Base-by-base conservation (phyloP, 2,113 vertebrate species). In the Marmota monax region DNA sequence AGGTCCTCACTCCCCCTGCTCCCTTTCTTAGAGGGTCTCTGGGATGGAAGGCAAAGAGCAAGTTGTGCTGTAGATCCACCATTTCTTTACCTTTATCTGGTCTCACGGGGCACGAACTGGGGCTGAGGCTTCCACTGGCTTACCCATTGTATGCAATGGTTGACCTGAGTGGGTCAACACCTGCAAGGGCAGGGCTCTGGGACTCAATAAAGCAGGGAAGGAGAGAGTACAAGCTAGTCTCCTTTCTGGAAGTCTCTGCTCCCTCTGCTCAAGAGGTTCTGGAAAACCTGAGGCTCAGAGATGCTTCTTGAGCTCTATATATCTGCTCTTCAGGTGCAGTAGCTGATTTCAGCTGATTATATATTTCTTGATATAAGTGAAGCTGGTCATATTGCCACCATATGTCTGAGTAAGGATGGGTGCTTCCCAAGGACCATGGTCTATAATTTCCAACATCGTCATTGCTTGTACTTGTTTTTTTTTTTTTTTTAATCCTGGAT, bases 1-100 rank as follows among this genome's bases (percentile, higher is more conserved):
- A 5, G 51, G 39, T 23, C 1, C 4, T 17, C 27, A 2, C 1
- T 18, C 32, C 23, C n/a, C 39, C 32, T 45, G n/a, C 0, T 5
- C 16, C 7, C 48, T 32, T 58, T 61, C 56, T 67, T 51, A 4
- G 0, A 17, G 63, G 18, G 34, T 17, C 27, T 48, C n/a, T 37
- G 73, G 48, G 12, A 53, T 10, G 3, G 27, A 91, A 58, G 27
- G 18, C 18, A 39, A 23, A 82, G 56, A 84, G 29, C 29, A n/a
- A 29, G 56, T 16, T 14, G 13, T 7, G 13, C 10, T 37, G 10
- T 34, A 3, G n/a, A 80, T 29, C 6, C 51, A 37, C 37, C 10
- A 45, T 32, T 67, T 34, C 67, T 58, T 61, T n/a, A 51, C 32
- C 34, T 89, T 65, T 16, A 23, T 14, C 2, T 58, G 34, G 32